Conservation (phyloP, 2,888 invertebrate species). For the Crocallis elinguaria region DNA sequence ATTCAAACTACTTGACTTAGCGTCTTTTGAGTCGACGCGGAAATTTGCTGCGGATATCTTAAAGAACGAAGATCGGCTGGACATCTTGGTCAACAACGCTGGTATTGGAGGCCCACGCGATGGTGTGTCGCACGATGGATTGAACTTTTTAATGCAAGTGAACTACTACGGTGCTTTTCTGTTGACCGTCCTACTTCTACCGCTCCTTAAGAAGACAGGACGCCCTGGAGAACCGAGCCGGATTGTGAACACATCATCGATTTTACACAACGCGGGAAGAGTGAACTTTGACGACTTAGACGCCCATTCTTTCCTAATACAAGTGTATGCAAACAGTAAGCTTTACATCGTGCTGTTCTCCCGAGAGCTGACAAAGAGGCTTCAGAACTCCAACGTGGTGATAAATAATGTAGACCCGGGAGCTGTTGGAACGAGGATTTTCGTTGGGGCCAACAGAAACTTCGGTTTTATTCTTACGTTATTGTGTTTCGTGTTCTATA, state of each 20-base stretch:
- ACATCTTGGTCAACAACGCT: constrained; percentile 94
- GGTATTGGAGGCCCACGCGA: constrained; percentile 86
- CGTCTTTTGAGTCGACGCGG: constrained; percentile 89
- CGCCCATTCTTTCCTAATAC: constrained; percentile 40
- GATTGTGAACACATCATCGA: constrained; percentile 90
- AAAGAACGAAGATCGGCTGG: constrained; percentile 87
- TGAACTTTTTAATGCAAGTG: constrained; percentile 94
- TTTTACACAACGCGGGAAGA: constrained; percentile 86
- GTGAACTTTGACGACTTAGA: constrained; percentile 87
- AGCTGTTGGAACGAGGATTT: constrained; percentile 90
- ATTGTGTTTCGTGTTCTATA: constrained; percentile 82
- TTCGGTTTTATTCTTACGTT: constrained; percentile 76
- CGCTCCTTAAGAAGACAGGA: constrained; percentile 86
- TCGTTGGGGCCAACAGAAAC: constrained; percentile 72
- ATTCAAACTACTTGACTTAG: constrained; percentile 88
- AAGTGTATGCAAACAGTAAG: constrained; percentile 85
- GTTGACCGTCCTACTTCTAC: constrained; percentile 93
- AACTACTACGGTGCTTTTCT: constrained; percentile 97
- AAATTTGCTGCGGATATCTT: constrained; percentile 91
- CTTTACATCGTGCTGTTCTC: constrained; percentile 89
- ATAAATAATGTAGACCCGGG: constrained; percentile 94
- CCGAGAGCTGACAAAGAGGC: constrained; percentile 86
- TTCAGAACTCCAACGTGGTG: constrained; percentile 87
- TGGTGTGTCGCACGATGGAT: constrained; percentile 87
- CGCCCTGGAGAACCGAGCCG: constrained; percentile 85